Evolutionary conservation across 2,113 vertebrate species (phyloP).

Genomic region (Corynorhinus townsendii): DNA sequence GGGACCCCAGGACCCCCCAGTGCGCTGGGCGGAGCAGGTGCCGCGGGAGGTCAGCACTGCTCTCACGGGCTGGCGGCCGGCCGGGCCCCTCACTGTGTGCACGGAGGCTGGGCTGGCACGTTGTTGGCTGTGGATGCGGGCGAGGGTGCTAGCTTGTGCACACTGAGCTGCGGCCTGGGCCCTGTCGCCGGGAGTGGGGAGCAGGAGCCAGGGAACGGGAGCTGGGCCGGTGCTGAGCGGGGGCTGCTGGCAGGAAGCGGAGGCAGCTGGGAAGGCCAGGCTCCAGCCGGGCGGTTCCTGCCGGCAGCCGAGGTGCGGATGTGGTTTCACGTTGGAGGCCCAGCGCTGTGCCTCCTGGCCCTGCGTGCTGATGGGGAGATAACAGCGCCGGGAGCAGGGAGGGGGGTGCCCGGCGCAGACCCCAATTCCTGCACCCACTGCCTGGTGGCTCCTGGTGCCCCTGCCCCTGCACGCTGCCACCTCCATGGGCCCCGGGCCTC

Average conservation of each 20-base stretch:
- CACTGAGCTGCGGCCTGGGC: neutral
- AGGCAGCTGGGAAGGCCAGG: conserved; percentile 54
- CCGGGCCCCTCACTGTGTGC: too few relatives aligned
- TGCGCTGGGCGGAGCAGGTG: rapidly evolving
- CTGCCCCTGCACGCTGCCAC: too few relatives aligned
- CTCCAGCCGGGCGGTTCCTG: conserved; percentile 53
- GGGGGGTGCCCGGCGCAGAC: neutral
- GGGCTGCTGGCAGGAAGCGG: conserved; percentile 57
- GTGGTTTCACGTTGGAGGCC: conserved; percentile 71
- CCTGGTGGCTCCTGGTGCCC: too few relatives aligned
- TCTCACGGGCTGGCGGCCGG: rapidly evolving
- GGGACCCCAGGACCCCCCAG: rapidly evolving
- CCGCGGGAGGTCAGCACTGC: rapidly evolving
- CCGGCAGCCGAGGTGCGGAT: conserved; percentile 64
- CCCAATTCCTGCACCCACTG: too few relatives aligned
- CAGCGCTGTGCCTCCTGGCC: conserved; percentile 56
- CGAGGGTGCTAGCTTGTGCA: too few relatives aligned
- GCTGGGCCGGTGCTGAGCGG: neutral
- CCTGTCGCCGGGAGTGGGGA: neutral
- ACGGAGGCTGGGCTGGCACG: too few relatives aligned
- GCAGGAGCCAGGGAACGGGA: neutral
- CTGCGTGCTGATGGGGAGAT: conserved; percentile 53
- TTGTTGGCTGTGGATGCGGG: too few relatives aligned
- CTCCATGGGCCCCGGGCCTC: too few relatives aligned
- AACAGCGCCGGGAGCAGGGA: neutral